Percentiles rank a stretch among this genome's conserved stretches.
These are phyloP conservation scores for Erythrolamprus reginae DNA, from an alignment of 2,113 vertebrate genomes.

Conservation along the genomic window DNA sequence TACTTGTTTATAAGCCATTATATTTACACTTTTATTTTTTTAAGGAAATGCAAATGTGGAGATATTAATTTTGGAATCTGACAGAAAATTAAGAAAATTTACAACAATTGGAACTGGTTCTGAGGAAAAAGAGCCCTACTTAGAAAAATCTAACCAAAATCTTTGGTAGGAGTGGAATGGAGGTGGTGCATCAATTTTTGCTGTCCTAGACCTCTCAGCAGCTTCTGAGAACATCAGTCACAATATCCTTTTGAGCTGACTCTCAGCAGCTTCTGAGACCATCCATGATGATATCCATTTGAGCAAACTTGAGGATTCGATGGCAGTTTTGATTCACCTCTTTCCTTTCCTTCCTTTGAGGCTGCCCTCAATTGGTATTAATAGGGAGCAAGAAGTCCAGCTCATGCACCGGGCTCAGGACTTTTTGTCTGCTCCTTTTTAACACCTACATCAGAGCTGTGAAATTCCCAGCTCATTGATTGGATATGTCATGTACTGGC, in stretches of 20 bases:
- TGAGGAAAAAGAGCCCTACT: neutral
- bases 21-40: fast-evolving
- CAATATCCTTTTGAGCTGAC: neutral
- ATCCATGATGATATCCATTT: neutral
- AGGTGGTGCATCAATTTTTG: neutral
- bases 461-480: no score
- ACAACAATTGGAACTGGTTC: neutral
- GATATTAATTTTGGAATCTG: neutral
- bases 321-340: neutral
- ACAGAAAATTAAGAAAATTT: neutral
- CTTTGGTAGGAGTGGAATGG: neutral
- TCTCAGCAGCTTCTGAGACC: neutral
- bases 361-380: neutral
- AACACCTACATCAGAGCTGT: neutral
- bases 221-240: neutral
- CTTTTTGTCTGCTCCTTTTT: neutral
- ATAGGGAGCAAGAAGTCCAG: neutral
- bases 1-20: neutral
- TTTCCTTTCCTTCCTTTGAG: neutral
- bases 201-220: neutral
- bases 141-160: neutral
- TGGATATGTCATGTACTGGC: no score
- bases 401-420: neutral
- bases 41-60: neutral
- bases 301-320: neutral